phyloP scores from a whole-genome alignment of 2,888 invertebrate genomes.

The Sinopyrophorus schimmeli region DNA sequence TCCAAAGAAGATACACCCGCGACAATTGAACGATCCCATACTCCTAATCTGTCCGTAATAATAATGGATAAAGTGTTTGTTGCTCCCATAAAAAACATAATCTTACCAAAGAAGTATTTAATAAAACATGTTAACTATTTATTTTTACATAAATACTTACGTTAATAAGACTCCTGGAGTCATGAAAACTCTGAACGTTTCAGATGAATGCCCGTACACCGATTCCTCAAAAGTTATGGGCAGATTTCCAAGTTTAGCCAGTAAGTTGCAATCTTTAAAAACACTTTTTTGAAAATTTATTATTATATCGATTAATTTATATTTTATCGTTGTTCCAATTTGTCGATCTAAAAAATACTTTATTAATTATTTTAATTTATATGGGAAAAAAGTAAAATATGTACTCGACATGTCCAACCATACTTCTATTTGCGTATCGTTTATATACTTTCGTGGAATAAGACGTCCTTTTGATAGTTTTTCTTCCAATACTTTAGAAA shows the following conservation, averaged over 20 bases:
- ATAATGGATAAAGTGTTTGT: constrained; percentile 82
- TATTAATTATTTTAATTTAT: too few species aligned
- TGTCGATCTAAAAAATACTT: constrained; percentile 81
- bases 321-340: constrained; percentile 74
- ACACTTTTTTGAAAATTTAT: constrained; percentile 66
- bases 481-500: constrained; percentile 65
- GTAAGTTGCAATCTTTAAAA: constrained; percentile 66
- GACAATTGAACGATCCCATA: constrained; percentile 85
- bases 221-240: constrained; percentile 73
- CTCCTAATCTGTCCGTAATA: constrained; percentile 77
- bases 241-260: constrained; percentile 59
- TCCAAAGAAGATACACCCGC: constrained; percentile 82
- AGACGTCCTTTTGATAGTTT: constrained; percentile 64
- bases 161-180: constrained; percentile 82
- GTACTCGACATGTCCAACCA: constrained; percentile 79
- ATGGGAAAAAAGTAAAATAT: too few species aligned
- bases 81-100: constrained; percentile 83
- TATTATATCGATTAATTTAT: constrained; percentile 69
- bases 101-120: constrained; percentile 57
- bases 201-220: constrained; percentile 68
- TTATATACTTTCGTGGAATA: constrained; percentile 59
- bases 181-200: constrained; percentile 78
- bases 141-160: constrained; percentile 43
- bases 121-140: background rate
- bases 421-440: constrained; percentile 67